Evolutionary conservation across 2,888 invertebrate species (phyloP), one percentile per base, ranked within the genome.

Genomic region (Amorpha juglandis): DNA sequence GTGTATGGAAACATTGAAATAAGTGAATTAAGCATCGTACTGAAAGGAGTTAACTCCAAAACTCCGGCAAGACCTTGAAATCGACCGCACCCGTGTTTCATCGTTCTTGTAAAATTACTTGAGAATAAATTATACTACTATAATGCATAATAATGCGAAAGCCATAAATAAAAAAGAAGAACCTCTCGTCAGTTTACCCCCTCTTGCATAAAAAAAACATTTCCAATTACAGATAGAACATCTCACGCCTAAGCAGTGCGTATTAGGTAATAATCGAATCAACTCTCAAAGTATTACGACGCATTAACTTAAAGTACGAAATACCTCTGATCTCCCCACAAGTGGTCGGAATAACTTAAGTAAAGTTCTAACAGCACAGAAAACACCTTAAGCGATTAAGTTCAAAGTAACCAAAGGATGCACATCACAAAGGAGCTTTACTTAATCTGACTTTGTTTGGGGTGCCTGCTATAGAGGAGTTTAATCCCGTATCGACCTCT

Each of bases 381-480:
- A 65, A 53, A 63, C 53, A 67, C 67, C 70, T 71, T 69, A 68
- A 65, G 67, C 69, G 72, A 76, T 79, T 77, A 77, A 74, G 52
- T 66, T 66, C 52, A 53, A 65, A 66, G 66, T 66, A 66, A 70
- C 69, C n/a, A 47, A 45, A 52, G 76, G 71, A 75, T 79, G 79
- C 74, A 78, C 76, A 77, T 69, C 74, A 81, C 78, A 84, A 85
- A 88, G 82, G 83, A 79, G 83, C 84, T 86, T 84, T 81, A 80
- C 80, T 80, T 85, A 86, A 86, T 84, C 83, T 78, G 79, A 77
- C 78, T 84, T 80, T 77, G 80, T 81, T 84, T 84, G 76, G 78
- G 69, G 68, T 75, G 69, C 71, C 71, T 67, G 77, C 77, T 75
- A 80, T 73, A 69, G 77, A 78, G 72, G 73, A 77, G 75, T 80